Conservation (phyloP, 1,140 invertebrate species). For the Drosophila willistoni region DNA sequence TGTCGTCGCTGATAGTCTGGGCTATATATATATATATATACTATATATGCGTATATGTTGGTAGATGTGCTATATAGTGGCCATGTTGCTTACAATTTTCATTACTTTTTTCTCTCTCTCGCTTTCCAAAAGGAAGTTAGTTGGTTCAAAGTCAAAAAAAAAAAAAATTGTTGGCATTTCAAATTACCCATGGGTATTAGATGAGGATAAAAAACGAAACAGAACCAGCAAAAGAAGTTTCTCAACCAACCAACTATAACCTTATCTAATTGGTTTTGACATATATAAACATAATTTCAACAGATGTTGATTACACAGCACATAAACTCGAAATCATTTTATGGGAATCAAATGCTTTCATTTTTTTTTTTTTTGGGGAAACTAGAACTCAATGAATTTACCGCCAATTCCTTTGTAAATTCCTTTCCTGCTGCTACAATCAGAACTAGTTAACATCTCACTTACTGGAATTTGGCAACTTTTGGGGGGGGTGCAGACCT, state of each 20-base stretch:
- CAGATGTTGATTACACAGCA: not conserved
- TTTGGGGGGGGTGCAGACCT: too few species aligned
- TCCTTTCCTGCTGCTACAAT: not conserved
- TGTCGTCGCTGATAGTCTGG: slow-evolving; percentile 69
- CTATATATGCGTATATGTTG: slow-evolving; percentile 53
- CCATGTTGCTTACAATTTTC: slow-evolving; percentile 76
- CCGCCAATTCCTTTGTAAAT: slow-evolving; percentile 3
- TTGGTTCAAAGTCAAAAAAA: slow-evolving; percentile 51
- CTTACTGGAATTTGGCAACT: not conserved
- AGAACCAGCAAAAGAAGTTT: not conserved
- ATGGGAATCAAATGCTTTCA: not conserved
- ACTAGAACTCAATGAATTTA: not conserved
- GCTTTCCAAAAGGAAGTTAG: slow-evolving; percentile 69
- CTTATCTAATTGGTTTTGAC: slow-evolving; percentile 16
- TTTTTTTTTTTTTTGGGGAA: not conserved
- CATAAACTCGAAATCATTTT: not conserved
- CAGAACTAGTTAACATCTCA: slow-evolving; percentile 2
- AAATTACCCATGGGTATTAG: slow-evolving; percentile 71
- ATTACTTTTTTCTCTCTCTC: slow-evolving; percentile 53
- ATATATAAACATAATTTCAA: slow-evolving; percentile 6
- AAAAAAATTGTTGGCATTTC: slow-evolving; percentile 71
- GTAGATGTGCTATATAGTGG: slow-evolving; percentile 51
- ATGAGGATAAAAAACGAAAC: not conserved
- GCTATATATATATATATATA: slow-evolving; percentile 33
- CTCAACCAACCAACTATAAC: slow-evolving; percentile 4